A percentile compares a stretch with the other conserved stretches of the same genome.
Conservation (phyloP, 2,888 invertebrate species). For the Acrobasis repandana region DNA sequence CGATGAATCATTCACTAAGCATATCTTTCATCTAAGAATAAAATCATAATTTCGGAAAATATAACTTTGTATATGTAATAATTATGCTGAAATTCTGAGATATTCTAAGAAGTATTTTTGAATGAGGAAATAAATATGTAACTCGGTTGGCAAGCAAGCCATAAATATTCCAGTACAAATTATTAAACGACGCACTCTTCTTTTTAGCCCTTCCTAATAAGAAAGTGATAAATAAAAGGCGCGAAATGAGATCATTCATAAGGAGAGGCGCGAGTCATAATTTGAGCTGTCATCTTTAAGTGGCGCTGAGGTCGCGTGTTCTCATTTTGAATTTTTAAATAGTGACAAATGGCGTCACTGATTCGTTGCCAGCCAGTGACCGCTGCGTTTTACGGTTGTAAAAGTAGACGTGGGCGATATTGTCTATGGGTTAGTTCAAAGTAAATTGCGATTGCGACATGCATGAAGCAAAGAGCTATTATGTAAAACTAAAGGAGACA, state of each 20-base stretch:
- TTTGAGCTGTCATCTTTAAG: slow-evolving; percentile 66
- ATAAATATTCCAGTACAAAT: slow-evolving; percentile 46
- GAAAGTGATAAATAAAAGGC: slow-evolving; percentile 66
- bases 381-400: slow-evolving; percentile 32
- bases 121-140: slow-evolving; percentile 24
- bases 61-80: slow-evolving; percentile 11
- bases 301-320: slow-evolving; percentile 48
- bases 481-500: too few species aligned
- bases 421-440: background rate
- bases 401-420: slow-evolving; percentile 15
- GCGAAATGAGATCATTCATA: slow-evolving; percentile 76
- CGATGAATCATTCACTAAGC: too few species aligned
- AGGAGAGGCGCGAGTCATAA: slow-evolving; percentile 58
- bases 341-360: slow-evolving; percentile 47
- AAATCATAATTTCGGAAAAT: slow-evolving; percentile 13
- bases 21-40: background rate
- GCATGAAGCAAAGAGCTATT: too few species aligned
- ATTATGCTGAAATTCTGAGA: background rate
- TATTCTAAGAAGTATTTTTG: slow-evolving; percentile 9
- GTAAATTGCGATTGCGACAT: slow-evolving; percentile 1
- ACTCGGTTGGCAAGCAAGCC: slow-evolving; percentile 25
- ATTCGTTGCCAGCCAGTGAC: slow-evolving; percentile 34
- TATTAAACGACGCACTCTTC: slow-evolving; percentile 38
- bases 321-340: slow-evolving; percentile 47
- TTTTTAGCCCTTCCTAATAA: slow-evolving; percentile 56